Evolutionary conservation across 2,113 vertebrate species (phyloP).

Genomic region (Athene cunicularia): DNA sequence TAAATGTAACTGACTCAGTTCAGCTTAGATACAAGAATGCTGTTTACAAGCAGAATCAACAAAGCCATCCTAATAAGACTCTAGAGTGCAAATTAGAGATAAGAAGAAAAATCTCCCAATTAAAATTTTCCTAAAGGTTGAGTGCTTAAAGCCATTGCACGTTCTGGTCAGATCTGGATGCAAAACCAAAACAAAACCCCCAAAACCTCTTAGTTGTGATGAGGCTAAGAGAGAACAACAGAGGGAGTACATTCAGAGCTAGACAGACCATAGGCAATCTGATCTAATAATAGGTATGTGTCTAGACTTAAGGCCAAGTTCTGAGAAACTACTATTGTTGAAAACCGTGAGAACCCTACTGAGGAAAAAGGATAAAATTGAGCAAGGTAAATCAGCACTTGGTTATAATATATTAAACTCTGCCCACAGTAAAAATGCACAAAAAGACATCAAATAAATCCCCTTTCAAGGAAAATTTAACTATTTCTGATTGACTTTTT

Average conservation of each 20-base stretch:
- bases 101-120: constrained; percentile 72
- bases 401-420: neutral
- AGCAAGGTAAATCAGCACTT: neutral
- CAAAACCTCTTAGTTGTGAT: neutral
- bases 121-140: constrained; percentile 65
- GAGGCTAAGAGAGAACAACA: neutral
- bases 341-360: neutral
- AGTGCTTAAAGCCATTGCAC: constrained; percentile 38
- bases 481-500: neutral
- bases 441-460: neutral
- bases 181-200: neutral
- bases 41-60: constrained; percentile 63
- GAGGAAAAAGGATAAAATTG: neutral
- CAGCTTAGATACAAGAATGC: constrained; percentile 37
- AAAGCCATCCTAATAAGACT: constrained; percentile 65
- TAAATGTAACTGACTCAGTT: constrained; percentile 16
- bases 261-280: neutral
- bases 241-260: neutral
- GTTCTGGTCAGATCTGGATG: constrained; percentile 10
- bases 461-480: neutral
- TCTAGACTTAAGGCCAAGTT: constrained; percentile 11
- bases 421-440: neutral
- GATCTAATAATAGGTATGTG: constrained; percentile 14
- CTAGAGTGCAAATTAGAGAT: constrained; percentile 58
- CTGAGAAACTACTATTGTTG: neutral